Evolutionary conservation across 2,113 vertebrate genomes (phyloP).

Genomic region (Gila orcuttii): DNA sequence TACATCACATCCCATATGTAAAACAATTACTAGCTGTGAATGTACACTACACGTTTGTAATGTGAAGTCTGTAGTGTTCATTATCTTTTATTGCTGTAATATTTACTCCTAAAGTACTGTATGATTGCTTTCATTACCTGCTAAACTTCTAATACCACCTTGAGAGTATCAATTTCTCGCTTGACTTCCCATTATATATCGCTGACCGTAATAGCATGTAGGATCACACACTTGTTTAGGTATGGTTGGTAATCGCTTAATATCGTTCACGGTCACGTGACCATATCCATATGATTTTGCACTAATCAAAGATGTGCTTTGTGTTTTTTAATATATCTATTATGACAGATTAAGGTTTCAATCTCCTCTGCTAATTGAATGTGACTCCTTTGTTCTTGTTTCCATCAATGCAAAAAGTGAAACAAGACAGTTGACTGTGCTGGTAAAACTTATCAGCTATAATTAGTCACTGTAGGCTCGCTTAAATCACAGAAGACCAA

Average conservation of each 20-base stretch:
- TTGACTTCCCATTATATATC: not conserved
- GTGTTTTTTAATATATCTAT: constrained; percentile 56
- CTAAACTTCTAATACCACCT: not conserved
- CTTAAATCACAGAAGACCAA: constrained; percentile 76
- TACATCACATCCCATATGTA: constrained; percentile 6
- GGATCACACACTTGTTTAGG: not conserved
- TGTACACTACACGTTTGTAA: not conserved
- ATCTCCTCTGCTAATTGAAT: constrained; percentile 71
- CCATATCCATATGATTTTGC: constrained; percentile 44
- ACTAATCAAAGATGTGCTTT: constrained; percentile 53
- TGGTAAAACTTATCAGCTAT: constrained; percentile 68
- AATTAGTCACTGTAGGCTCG: constrained; percentile 67
- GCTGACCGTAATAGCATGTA: not conserved
- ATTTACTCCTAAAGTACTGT: constrained; percentile 10
- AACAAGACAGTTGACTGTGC: constrained; percentile 51
- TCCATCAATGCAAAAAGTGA: constrained; percentile 64
- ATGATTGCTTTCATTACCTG: constrained; percentile 12
- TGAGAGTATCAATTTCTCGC: not conserved
- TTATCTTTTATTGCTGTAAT: not conserved
- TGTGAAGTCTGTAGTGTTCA: not conserved
- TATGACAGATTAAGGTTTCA: constrained; percentile 71
- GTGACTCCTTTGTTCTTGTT: constrained; percentile 64
- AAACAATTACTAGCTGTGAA: not conserved
- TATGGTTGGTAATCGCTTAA: not conserved
- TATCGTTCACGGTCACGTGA: not conserved